Percentiles rank a stretch among this genome's conserved stretches.
Evolutionary conservation across 2,888 invertebrate species (phyloP).

Genomic region (Serrognathus titanus): DNA sequence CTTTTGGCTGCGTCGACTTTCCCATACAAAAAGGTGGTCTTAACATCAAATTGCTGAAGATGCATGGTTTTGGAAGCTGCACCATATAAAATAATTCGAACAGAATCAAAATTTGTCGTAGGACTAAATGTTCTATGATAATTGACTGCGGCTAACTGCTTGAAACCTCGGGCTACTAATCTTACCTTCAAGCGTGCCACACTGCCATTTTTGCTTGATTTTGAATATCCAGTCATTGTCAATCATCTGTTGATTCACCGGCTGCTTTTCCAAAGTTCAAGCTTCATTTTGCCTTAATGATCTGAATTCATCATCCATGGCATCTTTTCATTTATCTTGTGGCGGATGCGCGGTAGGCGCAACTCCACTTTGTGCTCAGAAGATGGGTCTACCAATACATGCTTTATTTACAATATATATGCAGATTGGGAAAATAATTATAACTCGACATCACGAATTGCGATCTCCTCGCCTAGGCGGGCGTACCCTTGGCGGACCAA

Average conservation of each 20-base stretch:
- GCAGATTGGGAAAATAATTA: too few species aligned
- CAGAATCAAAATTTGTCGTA: conserved; percentile 28
- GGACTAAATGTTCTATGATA: conserved; percentile 34
- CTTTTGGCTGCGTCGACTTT: conserved; percentile 22
- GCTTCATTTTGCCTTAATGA: conserved; percentile 18
- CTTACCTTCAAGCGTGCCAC: conserved; percentile 20
- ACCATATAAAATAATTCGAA: conserved; percentile 28
- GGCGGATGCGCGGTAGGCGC: too few species aligned
- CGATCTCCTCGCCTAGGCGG: too few species aligned
- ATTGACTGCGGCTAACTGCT: conserved; percentile 27
- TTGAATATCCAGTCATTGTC: conserved; percentile 29
- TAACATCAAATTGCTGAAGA: conserved; percentile 33
- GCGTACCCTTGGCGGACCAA: too few species aligned
- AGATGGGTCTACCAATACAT: too few species aligned
- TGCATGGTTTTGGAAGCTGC: conserved; percentile 29
- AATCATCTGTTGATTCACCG: conserved; percentile 21
- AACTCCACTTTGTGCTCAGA: too few species aligned
- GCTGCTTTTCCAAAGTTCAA: conserved; percentile 19
- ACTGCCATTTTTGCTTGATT: conserved; percentile 19
- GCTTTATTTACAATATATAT: too few species aligned
- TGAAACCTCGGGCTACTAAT: conserved; percentile 29
- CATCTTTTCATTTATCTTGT: conserved; percentile 48
- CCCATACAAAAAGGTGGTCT: conserved; percentile 28
- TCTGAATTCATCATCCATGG: conserved; percentile 12
- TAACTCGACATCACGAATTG: too few species aligned